Evolutionary conservation across 2,888 invertebrate species (phyloP), one percentile per base, ranked within the genome.

Genomic region (Drosophila melanosoma): DNA sequence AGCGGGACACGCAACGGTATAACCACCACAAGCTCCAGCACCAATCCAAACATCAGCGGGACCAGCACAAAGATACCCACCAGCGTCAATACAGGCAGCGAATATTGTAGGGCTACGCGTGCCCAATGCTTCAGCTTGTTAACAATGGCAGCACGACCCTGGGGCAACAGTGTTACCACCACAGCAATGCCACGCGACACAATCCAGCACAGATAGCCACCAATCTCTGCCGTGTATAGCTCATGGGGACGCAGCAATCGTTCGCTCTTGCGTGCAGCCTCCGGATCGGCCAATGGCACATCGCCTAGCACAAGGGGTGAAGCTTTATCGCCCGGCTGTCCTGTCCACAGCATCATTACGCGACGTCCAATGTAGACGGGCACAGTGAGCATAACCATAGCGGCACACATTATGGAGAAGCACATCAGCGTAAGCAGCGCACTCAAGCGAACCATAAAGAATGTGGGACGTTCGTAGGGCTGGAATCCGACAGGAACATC

Each of bases 171-270:
- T 77, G 97, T 96, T 59, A 96, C 95, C 26, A 98, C 95, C 49
- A 99, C 94, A 11, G 97, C 96, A 26, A 96, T 94, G 20, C 97
- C 97, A 40, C 98, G 95, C 0, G 97, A 96, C n/a, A 95, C 94
- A 73, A 99, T 95, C 99, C 99, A 99, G 93, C 98, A 98, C 20
- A 98, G 95, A 93, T 99, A 99, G 79, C 98, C 96, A 7, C 99
- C 97, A 93, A 92, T 97, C 0, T 99, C 98, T 0, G 98, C 97
- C 0, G 99, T 99, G 92, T 99, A 99, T 6, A 99, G 93, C 93
- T 99, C 99, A 92, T 99, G 99, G 0, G 99, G 97, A 23, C 96
- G 95, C n/a, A 95, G 94, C 0, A 92, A 75, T 40, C 89, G 87
- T 69, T 93, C 93, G 10, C 85, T 83, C 53, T 89, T 87, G 26